Evolutionary conservation across 2,113 vertebrate genomes (phyloP).

Genomic region (Nyctibius bracteatus): DNA sequence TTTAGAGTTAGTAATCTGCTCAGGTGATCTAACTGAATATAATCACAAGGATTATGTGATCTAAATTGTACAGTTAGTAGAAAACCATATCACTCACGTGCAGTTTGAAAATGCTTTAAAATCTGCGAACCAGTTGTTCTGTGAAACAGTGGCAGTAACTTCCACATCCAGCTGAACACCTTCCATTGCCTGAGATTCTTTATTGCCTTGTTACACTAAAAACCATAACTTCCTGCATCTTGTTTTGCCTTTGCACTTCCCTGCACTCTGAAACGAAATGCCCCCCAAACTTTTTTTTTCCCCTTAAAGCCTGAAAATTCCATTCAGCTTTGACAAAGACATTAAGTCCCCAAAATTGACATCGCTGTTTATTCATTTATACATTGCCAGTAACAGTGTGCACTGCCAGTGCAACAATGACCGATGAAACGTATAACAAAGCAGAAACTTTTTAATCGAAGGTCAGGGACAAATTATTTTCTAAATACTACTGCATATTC

Average conservation of each 20-base stretch:
- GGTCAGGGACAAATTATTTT: background rate
- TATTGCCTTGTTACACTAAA: background rate
- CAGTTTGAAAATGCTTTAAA: background rate
- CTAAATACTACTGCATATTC: background rate
- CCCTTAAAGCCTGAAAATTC: background rate
- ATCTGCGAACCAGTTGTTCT: background rate
- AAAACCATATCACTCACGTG: fast-evolving
- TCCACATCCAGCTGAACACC: background rate
- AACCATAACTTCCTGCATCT: background rate
- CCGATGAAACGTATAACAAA: background rate
- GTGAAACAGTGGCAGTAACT: background rate
- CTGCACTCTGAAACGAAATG: background rate
- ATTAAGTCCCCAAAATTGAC: background rate
- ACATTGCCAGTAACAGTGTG: background rate
- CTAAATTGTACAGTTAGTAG: background rate
- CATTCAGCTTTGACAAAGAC: background rate
- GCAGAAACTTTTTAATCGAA: background rate
- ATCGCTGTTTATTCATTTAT: background rate
- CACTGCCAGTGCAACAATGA: background rate
- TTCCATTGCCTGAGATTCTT: background rate
- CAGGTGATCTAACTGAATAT: background rate
- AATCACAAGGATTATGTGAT: background rate
- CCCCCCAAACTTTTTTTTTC: fast-evolving
- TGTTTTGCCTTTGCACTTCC: background rate
- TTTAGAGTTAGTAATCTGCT: background rate